These are phyloP conservation scores for Leptodactylus fallax DNA, from an alignment of 2,797 vertebrate species.

Conservation along the genomic window DNA sequence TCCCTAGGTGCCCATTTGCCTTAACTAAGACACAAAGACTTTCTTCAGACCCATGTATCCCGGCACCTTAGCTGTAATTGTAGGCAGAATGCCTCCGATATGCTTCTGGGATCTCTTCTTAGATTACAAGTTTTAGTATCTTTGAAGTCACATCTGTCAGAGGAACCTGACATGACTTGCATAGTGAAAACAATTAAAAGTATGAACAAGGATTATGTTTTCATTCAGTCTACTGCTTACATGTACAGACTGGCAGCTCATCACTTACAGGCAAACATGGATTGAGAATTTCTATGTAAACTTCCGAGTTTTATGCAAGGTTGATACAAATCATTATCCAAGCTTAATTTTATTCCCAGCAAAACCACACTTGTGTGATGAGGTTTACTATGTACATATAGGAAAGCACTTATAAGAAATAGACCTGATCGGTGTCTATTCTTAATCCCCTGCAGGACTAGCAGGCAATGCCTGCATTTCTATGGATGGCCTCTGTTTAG, in stretches of 20 bases:
- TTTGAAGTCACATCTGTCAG: constrained; percentile 48
- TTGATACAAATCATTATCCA: not conserved
- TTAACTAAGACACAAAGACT: not conserved
- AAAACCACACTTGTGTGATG: constrained; percentile 16
- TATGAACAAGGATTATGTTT: constrained; percentile 41
- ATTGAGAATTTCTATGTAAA: constrained; percentile 22
- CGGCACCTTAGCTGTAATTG: not conserved
- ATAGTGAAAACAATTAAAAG: constrained; percentile 34
- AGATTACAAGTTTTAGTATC: constrained; percentile 27
- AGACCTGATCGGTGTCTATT: not conserved
- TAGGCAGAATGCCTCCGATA: not conserved
- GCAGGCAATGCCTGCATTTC: constrained; percentile 1
- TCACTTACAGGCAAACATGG: not conserved
- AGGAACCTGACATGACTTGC: constrained; percentile 54
- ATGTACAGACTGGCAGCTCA: constrained; percentile 39
- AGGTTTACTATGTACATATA: constrained; percentile 19
- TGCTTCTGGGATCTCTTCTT: not conserved
- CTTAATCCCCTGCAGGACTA: constrained; percentile 47
- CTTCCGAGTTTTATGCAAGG: constrained; percentile 10
- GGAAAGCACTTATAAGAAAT: constrained; percentile 13
- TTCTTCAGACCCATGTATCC: not conserved
- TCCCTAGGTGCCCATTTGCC: not conserved
- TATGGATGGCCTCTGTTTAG: constrained; percentile 30
- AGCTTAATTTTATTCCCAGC: not conserved
- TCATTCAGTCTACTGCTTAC: constrained; percentile 3